A percentile compares a stretch with the other conserved stretches of the same genome.
phyloP scores from a whole-genome alignment of 1,140 invertebrate species.

The Papilio dardanus region DNA sequence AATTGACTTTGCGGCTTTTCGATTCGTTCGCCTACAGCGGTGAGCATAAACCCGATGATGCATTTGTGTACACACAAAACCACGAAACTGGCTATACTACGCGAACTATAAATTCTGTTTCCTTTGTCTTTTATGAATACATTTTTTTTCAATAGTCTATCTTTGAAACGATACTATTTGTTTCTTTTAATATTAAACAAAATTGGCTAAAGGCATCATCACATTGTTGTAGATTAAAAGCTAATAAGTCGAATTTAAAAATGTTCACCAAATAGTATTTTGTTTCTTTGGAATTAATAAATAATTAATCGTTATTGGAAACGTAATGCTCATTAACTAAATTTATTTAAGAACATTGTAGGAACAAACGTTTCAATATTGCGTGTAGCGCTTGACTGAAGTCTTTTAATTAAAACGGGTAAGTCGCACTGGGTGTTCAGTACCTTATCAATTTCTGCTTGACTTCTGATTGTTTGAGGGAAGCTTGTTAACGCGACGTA shows the following conservation, averaged over 20 bases:
- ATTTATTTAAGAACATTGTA: constrained; percentile 51
- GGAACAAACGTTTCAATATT: constrained; percentile 71
- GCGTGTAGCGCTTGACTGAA: constrained; percentile 74
- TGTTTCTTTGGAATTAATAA: constrained; percentile 16
- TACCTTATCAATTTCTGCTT: constrained; percentile 70
- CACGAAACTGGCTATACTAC: not conserved
- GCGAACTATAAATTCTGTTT: not conserved
- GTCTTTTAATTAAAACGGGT: constrained; percentile 76
- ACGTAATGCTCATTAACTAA: constrained; percentile 46
- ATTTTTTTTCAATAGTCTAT: too few relatives aligned
- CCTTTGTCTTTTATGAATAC: constrained; percentile 20
- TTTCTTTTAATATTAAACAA: too few relatives aligned
- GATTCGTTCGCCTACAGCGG: constrained; percentile 8
- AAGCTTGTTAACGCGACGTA: constrained; percentile 57
- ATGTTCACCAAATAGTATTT: not conserved
- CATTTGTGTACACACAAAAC: not conserved
- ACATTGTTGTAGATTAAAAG: not conserved
- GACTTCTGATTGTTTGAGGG: constrained; percentile 70
- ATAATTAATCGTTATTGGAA: constrained; percentile 5
- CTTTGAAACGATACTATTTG: too few relatives aligned
- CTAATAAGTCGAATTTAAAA: not conserved
- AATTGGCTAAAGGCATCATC: too few relatives aligned
- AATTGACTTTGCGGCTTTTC: constrained; percentile 8
- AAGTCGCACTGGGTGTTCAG: constrained; percentile 51
- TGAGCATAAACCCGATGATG: not conserved